Evolutionary conservation across 1,140 invertebrate genomes (phyloP), one percentile per base, ranked within the genome.

Genomic region (Drosophila grimshawi): DNA sequence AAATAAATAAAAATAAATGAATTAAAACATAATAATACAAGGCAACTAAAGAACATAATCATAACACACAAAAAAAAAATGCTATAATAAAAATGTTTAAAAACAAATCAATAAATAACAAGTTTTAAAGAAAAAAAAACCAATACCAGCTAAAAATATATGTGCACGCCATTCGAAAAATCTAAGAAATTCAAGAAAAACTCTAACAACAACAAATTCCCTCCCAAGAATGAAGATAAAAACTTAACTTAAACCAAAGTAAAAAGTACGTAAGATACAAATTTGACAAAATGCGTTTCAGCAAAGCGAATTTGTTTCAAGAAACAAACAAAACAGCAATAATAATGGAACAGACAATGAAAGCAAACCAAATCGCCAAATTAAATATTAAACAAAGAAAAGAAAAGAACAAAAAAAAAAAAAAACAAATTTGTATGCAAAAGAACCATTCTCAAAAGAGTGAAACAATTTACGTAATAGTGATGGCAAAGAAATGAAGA

Each of bases 291-390:
- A 86, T 49, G 83, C 80, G 85, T 88, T 88, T 88, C 85, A 88
- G 64, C 49, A 70, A 83, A 72, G 89, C 85, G 85, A 88, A 88
- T 88, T 88, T 88, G 85, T 83, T 89, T 80, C 68, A 80, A 73
- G 49, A 41, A 66, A 52, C 19, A 55, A 46, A 49, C 43, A 51
- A 73, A 76, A 83, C 83, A 71, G 73, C 76, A 83, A 86, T 67
- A 82, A 78, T 59, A 62, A 72, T 32, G 41, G 33, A 70, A 65
- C 27, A 65, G 77, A 78, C 35, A 72, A 77, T 41, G 52, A 49
- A 70, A 74, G 57, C 32, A 67, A 67, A 67, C 29, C 69, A 66
- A 89, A 72, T 78, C 74, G 80, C 85, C 85, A 85, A 88, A 85
- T 78, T 80, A 77, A 53, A 48, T 70, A 61, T 88, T 19, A 19